Evolutionary conservation across 2,888 invertebrate genomes (phyloP), one percentile per base, ranked within the genome.

Genomic region (Apodemia zela): DNA sequence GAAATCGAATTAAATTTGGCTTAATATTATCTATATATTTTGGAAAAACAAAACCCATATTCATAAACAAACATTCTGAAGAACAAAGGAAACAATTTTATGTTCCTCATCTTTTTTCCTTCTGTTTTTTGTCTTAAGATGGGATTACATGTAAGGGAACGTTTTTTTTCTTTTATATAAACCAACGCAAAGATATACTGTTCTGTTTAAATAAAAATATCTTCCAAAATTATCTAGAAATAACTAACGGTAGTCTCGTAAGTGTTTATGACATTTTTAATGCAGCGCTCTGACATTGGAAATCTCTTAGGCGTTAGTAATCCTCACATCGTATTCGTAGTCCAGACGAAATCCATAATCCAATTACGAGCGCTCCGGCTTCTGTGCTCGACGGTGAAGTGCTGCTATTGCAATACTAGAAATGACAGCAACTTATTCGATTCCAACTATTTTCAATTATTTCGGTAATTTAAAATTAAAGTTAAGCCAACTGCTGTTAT

Each of bases 331-430:
- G 82, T 79, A 82, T 81, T 82, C 79, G 77, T 75, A 81, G 85
- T 83, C 82, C 85, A 85, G 87, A 83, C 86, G 84, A 84, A 86
- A 86, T 87, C 87, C 87, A 88, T 84, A 86, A 86, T 86, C 87
- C 87, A 88, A 88, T 89, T 88, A 88, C 75, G 72, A 72, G 75
- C 71, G 71, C 71, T 67, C 67, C 70, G 68, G 66, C 70, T 65
- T 65, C 69, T 66, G 67, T 65, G 61, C 67, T 61, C 65, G 64
- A 67, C 67, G 62, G 45, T 13, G 69, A 72, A 69, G 67, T 65
- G 71, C 68, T 69, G 67, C 11, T 35, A 25, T 60, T 51, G 59
- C 66, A 61, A 65, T 64, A 63, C 49, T 10, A 59, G 21, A 15
- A 25, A 42, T n/a, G 60, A 25, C 38, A 54, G 25, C 61, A 60